Conservation (phyloP, 2,113 vertebrate species). For the Gambusia holbrooki region DNA sequence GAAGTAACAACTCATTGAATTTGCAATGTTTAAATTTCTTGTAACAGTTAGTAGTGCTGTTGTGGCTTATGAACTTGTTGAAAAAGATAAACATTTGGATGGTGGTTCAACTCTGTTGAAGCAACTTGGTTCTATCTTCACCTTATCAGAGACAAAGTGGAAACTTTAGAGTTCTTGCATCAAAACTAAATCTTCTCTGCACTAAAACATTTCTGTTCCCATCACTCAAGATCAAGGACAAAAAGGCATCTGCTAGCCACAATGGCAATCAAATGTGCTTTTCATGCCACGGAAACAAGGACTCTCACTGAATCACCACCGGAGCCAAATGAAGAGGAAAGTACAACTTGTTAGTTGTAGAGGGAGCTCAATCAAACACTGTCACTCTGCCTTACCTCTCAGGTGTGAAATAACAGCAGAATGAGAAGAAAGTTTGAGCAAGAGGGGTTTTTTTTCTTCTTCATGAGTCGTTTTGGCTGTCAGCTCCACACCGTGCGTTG, state of each 20-base stretch:
- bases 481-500: slow-evolving; percentile 15
- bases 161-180: slow-evolving; percentile 24
- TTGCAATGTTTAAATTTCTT: too few species aligned
- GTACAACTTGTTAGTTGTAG: slow-evolving; percentile 40
- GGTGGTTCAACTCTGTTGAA: slow-evolving; percentile 37
- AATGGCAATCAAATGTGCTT: slow-evolving; percentile 20
- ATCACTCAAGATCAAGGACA: slow-evolving; percentile 23
- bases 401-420: slow-evolving; percentile 69
- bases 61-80: slow-evolving; percentile 36
- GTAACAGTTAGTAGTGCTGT: too few species aligned
- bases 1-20: not conserved
- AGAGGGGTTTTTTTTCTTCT: slow-evolving; percentile 29
- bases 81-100: slow-evolving; percentile 49
- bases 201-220: not conserved
- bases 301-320: slow-evolving; percentile 19
- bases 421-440: slow-evolving; percentile 52
- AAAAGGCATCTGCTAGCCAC: slow-evolving; percentile 7
- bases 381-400: slow-evolving; percentile 54
- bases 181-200: not conserved
- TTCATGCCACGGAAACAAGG: slow-evolving; percentile 22
- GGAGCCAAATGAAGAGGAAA: slow-evolving; percentile 20
- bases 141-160: slow-evolving; percentile 2
- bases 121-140: slow-evolving; percentile 32
- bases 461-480: slow-evolving; percentile 32
- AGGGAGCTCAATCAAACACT: slow-evolving; percentile 60